Base-by-base conservation (phyloP, 2,888 invertebrate genomes). In the Eurytoma adleriae region DNA sequence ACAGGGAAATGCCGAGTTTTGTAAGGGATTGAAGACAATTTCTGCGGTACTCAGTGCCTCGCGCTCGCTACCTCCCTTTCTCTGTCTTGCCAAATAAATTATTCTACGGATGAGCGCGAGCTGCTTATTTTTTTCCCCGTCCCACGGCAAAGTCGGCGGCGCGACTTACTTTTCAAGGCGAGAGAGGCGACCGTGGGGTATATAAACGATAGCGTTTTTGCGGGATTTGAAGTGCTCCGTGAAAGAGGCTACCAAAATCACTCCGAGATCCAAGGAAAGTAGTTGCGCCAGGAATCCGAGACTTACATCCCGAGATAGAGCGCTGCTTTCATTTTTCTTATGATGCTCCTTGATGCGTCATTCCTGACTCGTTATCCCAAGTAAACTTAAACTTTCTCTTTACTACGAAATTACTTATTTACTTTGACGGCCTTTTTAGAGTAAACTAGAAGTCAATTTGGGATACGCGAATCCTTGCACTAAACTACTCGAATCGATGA, bases 21-120 rank as follows among this genome's bases (percentile, higher is more conserved):
- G 85, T 87, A 85, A 88, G 87, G 86, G 86, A 86, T 86, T 87
- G 87, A 86, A 87, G 87, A 88, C 87, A 88, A 88, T 90, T 89
- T 90, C 86, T 86, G 85, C 84, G 85, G 84, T 83, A 84, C 86
- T 89, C 87, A 88, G 87, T 88, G 86, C 87, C 87, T 73, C 30
- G 18, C 24, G 5, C 57, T 48, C n/a, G 64, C 48, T 68, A 16
- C 52, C 30, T 86, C 24, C n/a, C 62, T 57, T 48, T 73, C 64
- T 61, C 13, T 27, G 24, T 66, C 57, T 86, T 86, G 85, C 84
- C 81, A 86, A 88, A 88, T 87, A 86, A 89, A 88, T 88, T 86
- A 88, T 87, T 87, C 84, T 81, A 83, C 84, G 84, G 87, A 87
- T 86, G 86, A 88, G 85, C 85, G 87, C 27, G 30, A 64, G 64